Conservation (phyloP, 2,113 vertebrate species). For the Eupsittula cactorum region DNA sequence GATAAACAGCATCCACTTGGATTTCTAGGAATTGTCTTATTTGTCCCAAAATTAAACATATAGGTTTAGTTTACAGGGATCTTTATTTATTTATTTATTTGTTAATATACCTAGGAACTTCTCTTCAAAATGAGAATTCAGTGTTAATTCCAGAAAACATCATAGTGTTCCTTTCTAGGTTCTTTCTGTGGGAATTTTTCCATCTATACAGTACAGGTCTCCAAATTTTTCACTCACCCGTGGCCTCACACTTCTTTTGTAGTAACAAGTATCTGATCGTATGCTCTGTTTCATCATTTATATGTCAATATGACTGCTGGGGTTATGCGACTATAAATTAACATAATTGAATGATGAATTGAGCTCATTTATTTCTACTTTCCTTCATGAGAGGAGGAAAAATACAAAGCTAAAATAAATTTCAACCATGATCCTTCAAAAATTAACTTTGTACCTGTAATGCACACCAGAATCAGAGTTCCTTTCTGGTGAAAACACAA, state of each 20-base stretch:
- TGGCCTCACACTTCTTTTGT: neutral
- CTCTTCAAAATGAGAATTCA: no score
- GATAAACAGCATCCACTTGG: neutral
- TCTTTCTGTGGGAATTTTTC: neutral
- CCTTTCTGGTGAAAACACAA: slow-evolving; percentile 7
- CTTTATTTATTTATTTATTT: neutral
- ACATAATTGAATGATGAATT: slow-evolving; percentile 38
- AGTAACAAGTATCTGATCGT: slow-evolving; percentile 14
- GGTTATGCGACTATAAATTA: slow-evolving; percentile 47
- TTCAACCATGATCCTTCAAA: neutral
- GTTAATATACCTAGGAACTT: neutral
- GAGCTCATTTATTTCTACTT: slow-evolving; percentile 36
- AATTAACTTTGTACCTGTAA: slow-evolving; percentile 7
- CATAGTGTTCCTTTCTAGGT: neutral
- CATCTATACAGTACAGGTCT: neutral
- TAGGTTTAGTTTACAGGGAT: neutral
- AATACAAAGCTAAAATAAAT: slow-evolving; percentile 5
- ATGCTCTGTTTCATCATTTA: slow-evolving; percentile 40
- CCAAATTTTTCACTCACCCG: slow-evolving; percentile 16
- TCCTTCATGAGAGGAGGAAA: neutral
- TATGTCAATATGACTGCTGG: slow-evolving; percentile 26
- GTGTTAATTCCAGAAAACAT: neutral
- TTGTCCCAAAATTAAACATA: neutral
- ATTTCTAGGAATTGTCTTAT: neutral
- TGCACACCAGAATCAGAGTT: neutral